A percentile compares a stretch with the other conserved stretches of the same genome.
Conservation (phyloP, 2,888 invertebrate genomes). For the Lasius fuliginosus region DNA sequence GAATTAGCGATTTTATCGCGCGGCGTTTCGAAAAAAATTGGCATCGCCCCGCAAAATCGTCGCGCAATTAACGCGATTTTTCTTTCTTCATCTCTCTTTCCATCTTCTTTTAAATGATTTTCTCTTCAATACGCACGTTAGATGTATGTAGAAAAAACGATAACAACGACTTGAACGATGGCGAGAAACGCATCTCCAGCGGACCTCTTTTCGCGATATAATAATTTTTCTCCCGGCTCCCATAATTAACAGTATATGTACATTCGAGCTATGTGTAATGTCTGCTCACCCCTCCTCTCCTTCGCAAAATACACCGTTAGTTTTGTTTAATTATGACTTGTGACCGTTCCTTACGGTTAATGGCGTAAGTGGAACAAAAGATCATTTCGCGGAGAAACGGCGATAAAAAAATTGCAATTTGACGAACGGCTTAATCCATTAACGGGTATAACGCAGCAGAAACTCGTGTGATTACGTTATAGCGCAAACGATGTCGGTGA, state of each 20-base stretch:
- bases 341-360: slow-evolving; percentile 43
- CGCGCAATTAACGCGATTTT: slow-evolving; percentile 13
- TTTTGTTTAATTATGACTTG: slow-evolving; percentile 57
- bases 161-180: not conserved
- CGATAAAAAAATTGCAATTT: slow-evolving; percentile 15
- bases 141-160: not conserved
- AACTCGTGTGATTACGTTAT: not conserved
- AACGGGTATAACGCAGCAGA: slow-evolving; percentile 17
- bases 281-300: not conserved
- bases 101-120: not conserved
- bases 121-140: not conserved
- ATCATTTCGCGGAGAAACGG: slow-evolving; percentile 8
- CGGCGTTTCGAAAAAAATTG: not conserved
- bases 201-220: not conserved
- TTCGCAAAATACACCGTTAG: slow-evolving; percentile 54
- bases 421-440: slow-evolving; percentile 25
- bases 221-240: slow-evolving; percentile 3
- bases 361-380: slow-evolving; percentile 56
- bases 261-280: not conserved
- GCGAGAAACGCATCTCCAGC: not conserved
- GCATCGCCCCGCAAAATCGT: not conserved
- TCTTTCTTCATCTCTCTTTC: too few species aligned
- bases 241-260: slow-evolving; percentile 33
- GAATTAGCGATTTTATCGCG: slow-evolving; percentile 67
- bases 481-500: slow-evolving; percentile 19